Evolutionary conservation across 2,888 invertebrate genomes (phyloP).

Genomic region (Teleogryllus oceanicus): DNA sequence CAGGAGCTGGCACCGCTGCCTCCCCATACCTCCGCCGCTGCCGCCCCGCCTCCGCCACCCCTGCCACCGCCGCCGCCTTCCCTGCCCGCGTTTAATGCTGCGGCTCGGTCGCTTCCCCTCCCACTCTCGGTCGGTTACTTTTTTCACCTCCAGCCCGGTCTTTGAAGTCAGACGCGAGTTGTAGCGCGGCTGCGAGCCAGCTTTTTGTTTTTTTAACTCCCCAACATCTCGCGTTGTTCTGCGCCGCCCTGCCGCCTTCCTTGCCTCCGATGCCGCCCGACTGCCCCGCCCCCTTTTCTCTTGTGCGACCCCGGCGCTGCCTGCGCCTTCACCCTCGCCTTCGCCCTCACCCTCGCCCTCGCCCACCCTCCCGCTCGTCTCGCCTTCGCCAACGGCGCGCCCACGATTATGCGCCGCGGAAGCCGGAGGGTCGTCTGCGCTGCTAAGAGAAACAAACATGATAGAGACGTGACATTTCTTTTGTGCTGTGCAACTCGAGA

Average conservation of each 20-base stretch:
- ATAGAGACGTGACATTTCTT: conserved; percentile 11
- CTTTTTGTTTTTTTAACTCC: neutral
- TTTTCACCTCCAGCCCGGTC: conserved; percentile 9
- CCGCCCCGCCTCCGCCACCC: neutral
- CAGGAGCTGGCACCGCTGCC: neutral
- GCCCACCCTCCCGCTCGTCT: neutral
- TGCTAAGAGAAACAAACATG: neutral
- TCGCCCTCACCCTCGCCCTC: neutral
- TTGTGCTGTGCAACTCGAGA: neutral
- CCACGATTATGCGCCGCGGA: neutral
- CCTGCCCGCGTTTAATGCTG: neutral
- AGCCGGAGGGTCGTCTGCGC: too few species aligned
- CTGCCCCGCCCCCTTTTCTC: neutral
- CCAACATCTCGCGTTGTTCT: neutral
- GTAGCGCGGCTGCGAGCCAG: neutral
- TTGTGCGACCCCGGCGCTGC: neutral
- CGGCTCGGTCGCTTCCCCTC: neutral
- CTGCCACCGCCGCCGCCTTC: neutral
- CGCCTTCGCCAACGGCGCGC: neutral
- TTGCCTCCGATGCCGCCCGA: neutral
- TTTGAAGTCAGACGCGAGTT: conserved; percentile 18
- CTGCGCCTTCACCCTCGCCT: neutral
- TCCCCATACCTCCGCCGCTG: neutral
- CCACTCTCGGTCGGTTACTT: neutral
- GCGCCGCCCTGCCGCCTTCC: neutral